Conservation (phyloP, 2,113 vertebrate species). For the Cebidichthys violaceus region DNA sequence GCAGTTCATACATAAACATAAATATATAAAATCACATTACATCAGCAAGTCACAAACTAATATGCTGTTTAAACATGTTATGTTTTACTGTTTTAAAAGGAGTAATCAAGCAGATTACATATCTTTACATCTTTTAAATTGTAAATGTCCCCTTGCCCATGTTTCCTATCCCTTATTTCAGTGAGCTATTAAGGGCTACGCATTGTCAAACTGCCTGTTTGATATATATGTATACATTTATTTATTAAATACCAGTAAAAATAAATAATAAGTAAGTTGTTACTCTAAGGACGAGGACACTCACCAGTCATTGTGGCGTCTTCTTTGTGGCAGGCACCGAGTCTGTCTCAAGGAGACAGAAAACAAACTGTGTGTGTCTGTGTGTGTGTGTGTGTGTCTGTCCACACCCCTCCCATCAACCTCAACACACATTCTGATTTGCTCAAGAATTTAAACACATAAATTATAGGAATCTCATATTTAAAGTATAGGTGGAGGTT, state of each 20-base stretch:
- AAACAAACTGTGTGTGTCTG: not conserved
- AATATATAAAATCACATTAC: not conserved
- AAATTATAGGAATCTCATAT: not conserved
- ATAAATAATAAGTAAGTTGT: not conserved
- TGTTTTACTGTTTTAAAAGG: not conserved
- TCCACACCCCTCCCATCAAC: constrained; percentile 54
- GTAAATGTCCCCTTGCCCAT: not conserved
- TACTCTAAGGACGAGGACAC: constrained; percentile 19
- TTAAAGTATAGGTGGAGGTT: not conserved
- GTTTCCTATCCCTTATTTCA: not conserved
- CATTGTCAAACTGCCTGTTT: not conserved
- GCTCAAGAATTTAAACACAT: not conserved
- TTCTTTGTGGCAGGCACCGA: not conserved
- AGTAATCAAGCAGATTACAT: not conserved
- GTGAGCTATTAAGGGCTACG: not conserved
- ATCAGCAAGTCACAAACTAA: not conserved
- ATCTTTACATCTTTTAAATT: not conserved
- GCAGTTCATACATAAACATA: not conserved
- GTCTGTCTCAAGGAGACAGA: constrained; percentile 14
- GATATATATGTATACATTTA: not conserved
- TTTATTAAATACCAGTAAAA: constrained; percentile 2
- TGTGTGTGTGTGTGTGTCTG: not conserved
- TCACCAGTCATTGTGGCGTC: constrained; percentile 72
- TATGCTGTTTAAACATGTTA: not conserved
- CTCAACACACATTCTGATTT: constrained; percentile 16